A percentile compares a stretch with the other conserved stretches of the same genome.
phyloP scores from a whole-genome alignment of 1,140 invertebrate species.

The Agraylea sexmaculata region DNA sequence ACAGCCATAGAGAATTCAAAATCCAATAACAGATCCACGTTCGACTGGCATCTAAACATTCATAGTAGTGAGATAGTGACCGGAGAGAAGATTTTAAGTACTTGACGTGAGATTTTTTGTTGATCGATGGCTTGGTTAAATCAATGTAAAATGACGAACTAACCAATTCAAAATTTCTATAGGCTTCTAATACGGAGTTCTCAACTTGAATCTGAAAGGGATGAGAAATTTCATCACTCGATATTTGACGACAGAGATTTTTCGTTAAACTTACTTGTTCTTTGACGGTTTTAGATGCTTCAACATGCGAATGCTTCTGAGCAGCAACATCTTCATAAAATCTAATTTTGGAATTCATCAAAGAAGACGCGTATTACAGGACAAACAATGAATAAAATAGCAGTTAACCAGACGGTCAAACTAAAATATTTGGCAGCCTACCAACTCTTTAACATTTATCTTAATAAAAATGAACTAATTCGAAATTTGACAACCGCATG shows the following conservation, averaged over 20 bases:
- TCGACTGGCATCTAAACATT: conserved; percentile 84
- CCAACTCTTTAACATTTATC: no score
- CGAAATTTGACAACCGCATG: no score
- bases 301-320: conserved; percentile 8
- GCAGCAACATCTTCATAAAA: conserved; percentile 14
- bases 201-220: conserved; percentile 54
- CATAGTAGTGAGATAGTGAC: conserved; percentile 54
- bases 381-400: no score
- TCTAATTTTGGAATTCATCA: conserved; percentile 7
- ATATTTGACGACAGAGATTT: conserved; percentile 2
- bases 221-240: conserved; percentile 10
- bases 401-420: no score
- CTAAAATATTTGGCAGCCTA: no score
- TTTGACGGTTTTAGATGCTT: conserved; percentile 12
- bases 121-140: conserved; percentile 45
- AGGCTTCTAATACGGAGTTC: conserved; percentile 48
- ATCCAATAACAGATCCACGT: conserved; percentile 96
- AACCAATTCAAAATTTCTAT: conserved; percentile 46
- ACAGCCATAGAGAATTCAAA: conserved; percentile 73
- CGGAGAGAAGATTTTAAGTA: conserved; percentile 60
- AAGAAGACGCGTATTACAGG: no score
- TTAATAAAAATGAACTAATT: no score
- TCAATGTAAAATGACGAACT: conserved; percentile 42
- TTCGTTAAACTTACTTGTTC: conserved; percentile 12
- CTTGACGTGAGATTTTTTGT: conserved; percentile 49